Conservation (phyloP, 2,888 invertebrate genomes). For the Sceliomorpha sp. region DNA sequence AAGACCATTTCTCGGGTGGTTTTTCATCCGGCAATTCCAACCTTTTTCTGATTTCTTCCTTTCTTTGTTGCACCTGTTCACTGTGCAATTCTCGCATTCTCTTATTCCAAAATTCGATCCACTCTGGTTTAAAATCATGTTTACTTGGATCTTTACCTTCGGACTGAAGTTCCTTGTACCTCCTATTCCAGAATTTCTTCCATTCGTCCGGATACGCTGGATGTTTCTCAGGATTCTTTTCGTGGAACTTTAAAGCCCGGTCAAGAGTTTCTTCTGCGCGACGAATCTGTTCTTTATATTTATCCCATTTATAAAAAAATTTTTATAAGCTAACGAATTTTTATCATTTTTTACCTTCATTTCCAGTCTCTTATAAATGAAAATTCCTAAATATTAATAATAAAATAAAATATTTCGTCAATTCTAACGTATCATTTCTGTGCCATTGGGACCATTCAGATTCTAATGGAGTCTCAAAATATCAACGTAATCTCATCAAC, state of each 20-base stretch:
- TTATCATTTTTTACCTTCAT: too few species aligned
- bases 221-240: constrained; percentile 93
- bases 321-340: too few species aligned
- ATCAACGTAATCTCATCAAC: too few species aligned
- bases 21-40: constrained; percentile 81
- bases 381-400: too few species aligned
- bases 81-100: constrained; percentile 90
- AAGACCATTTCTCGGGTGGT: constrained; percentile 65
- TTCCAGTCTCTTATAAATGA: too few species aligned
- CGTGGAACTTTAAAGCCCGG: constrained; percentile 86
- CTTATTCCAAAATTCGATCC: constrained; percentile 92
- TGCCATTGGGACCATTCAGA: too few species aligned
- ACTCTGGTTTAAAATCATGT: constrained; percentile 93
- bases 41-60: constrained; percentile 86
- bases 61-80: constrained; percentile 84
- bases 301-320: constrained; percentile 83
- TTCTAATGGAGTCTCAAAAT: too few species aligned
- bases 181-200: constrained; percentile 93
- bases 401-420: too few species aligned
- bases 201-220: constrained; percentile 93
- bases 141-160: constrained; percentile 88
- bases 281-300: constrained; percentile 79
- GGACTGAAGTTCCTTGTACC: constrained; percentile 89
- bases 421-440: too few species aligned
- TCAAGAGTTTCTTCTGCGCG: constrained; percentile 83